A percentile compares a stretch with the other conserved stretches of the same genome.
Evolutionary conservation across 30 jellyfish, hydroid and myxozoan genomes (phyloP).

Genomic region (Aurelia sp.): DNA sequence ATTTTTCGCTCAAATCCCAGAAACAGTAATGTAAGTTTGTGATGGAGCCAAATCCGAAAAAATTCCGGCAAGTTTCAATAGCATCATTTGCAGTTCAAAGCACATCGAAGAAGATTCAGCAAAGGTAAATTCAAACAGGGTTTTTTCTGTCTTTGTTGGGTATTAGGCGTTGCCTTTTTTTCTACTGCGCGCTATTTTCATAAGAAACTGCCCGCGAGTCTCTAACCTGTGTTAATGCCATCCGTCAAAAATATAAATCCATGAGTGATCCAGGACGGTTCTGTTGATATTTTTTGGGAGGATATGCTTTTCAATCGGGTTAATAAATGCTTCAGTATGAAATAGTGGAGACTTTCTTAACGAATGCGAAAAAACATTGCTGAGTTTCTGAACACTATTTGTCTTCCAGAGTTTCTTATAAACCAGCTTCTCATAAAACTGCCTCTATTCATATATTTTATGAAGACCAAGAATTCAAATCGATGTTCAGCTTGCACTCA

Average conservation of each 20-base stretch:
- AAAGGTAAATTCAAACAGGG: slow-evolving; percentile 41
- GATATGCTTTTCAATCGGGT: slow-evolving; percentile 26
- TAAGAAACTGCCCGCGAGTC: slow-evolving; percentile 35
- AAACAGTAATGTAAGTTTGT: slow-evolving; percentile 27
- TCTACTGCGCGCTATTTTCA: slow-evolving; percentile 34
- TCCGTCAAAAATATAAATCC: slow-evolving; percentile 3
- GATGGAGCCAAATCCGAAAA: slow-evolving; percentile 57
- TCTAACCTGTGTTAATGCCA: slow-evolving; percentile 13
- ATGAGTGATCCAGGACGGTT: slow-evolving; percentile 4
- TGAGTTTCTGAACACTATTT: slow-evolving; percentile 33
- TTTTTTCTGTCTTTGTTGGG: slow-evolving; percentile 1
- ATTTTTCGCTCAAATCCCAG: slow-evolving; percentile 39
- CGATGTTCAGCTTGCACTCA: slow-evolving; percentile 34
- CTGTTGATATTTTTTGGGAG: slow-evolving; percentile 6
- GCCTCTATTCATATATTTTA: slow-evolving; percentile 26
- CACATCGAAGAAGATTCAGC: slow-evolving; percentile 50
- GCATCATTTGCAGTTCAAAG: slow-evolving; percentile 48
- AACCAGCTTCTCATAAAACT: slow-evolving; percentile 32
- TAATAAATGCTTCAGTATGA: slow-evolving; percentile 29
- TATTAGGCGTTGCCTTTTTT: slow-evolving; percentile 37
- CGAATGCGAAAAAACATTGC: slow-evolving; percentile 36
- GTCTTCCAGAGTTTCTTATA: slow-evolving; percentile 51
- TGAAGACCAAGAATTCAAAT: slow-evolving; percentile 35
- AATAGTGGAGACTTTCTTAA: slow-evolving; percentile 37
- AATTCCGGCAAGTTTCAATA: slow-evolving; percentile 44